Base-by-base conservation (phyloP, 1,140 invertebrate species). In the Propsilocerus akamusi region DNA sequence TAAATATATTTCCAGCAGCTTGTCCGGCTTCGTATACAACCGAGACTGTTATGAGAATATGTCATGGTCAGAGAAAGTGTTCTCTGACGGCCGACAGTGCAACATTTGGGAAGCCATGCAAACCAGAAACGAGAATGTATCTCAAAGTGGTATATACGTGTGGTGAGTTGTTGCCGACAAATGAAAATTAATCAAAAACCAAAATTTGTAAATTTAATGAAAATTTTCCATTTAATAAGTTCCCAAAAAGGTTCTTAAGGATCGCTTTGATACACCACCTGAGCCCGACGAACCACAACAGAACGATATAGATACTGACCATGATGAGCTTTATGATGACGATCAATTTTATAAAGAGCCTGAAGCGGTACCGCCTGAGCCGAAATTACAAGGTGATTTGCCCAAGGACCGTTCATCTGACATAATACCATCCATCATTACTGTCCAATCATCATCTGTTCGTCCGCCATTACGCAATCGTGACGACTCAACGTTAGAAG, bases 111-210 rank as follows among this genome's bases (percentile, higher is more conserved):
- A 83, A 80, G 56, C 88, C 89, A 0, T 94, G 89, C 62, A 73
- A 78, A 49, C 72, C 78, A 0, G 80, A 85, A 49, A 88, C 86
- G 53, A 74, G 81, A 51, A 88, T 88, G 68, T 94, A 94, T 68
- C 76, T 95, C 54, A 89, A 86, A 71, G 83, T 92, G 53, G 83
- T 90, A 54, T 93, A 92, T 68, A 90, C 88, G 24, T 96, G 90
- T 68, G 89, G 91, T 96, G 71, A 86, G 85, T 80, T 41, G 14
- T 8, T n/a, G n/a, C n/a, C n/a, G n/a, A n/a, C n/a, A n/a, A n/a
- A n/a, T n/a, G n/a, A 41, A 20, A 17, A 41, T 41, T 20, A 41
- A 41, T 41, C 34, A 41, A 17, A 30, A 30, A 7, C 14, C 20
- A 48, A 41, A 10, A 54, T 53, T 23, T 48, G 22, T 25, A 28